Evolutionary conservation across 2,888 invertebrate genomes (phyloP).

Genomic region (Helicoverpa assulta): DNA sequence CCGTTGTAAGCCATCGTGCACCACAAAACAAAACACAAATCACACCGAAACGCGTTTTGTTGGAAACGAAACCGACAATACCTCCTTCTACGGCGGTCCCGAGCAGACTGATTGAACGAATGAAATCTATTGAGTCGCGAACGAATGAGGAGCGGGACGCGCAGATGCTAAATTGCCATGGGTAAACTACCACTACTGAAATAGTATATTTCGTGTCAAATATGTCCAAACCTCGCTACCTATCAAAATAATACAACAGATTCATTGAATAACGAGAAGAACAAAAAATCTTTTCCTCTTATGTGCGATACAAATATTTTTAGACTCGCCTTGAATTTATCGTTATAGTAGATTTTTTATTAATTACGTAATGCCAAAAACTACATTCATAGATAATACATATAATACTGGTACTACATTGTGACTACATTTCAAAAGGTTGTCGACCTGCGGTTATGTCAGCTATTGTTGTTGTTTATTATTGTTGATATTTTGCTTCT

Average conservation of each 20-base stretch:
- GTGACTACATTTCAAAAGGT: slow-evolving; percentile 44
- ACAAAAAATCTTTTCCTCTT: neutral
- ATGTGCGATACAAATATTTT: neutral
- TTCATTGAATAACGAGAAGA: neutral
- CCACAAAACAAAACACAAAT: slow-evolving; percentile 91
- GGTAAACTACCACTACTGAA: slow-evolving; percentile 22
- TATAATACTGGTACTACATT: too few relatives aligned
- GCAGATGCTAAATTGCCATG: slow-evolving; percentile 57
- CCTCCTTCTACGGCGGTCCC: slow-evolving; percentile 76
- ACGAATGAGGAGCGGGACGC: slow-evolving; percentile 64
- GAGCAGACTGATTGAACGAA: slow-evolving; percentile 85
- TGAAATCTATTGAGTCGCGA: slow-evolving; percentile 62
- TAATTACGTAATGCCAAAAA: slow-evolving; percentile 27
- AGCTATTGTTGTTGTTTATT: slow-evolving; percentile 46
- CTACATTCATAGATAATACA: too few relatives aligned
- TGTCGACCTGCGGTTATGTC: slow-evolving; percentile 39
- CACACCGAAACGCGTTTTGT: slow-evolving; percentile 87
- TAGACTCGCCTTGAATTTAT: rapidly evolving
- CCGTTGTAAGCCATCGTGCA: slow-evolving; percentile 93
- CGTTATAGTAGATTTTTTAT: slow-evolving; percentile 31
- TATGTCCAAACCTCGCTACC: neutral
- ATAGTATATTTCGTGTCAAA: slow-evolving; percentile 26
- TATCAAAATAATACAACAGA: neutral
- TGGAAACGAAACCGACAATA: slow-evolving; percentile 71
- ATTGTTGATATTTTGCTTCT: slow-evolving; percentile 19